Conservation (phyloP, 1,140 invertebrate species). For the Anagrus nilaparvatae region DNA sequence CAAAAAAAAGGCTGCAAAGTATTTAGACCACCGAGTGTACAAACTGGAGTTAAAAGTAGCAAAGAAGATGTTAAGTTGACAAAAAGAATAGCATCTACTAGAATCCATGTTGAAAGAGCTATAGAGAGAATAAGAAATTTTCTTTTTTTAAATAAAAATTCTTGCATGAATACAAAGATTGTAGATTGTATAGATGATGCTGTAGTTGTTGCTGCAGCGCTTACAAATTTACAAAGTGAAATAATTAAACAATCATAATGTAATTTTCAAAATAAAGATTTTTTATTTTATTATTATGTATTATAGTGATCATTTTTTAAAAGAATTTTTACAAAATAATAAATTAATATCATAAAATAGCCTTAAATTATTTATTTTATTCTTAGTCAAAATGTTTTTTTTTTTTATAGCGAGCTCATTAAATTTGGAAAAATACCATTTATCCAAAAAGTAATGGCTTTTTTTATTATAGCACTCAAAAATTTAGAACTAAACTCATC, state of each 20-base stretch:
- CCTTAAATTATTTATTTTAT: slow-evolving; percentile 2
- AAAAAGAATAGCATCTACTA: slow-evolving; percentile 32
- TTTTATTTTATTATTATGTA: not conserved
- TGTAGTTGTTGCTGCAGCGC: slow-evolving; percentile 22
- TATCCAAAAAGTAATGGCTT: slow-evolving; percentile 17
- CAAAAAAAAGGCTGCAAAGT: slow-evolving; percentile 17
- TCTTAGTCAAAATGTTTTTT: slow-evolving; percentile 9
- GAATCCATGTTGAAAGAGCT: slow-evolving; percentile 33
- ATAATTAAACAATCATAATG: slow-evolving; percentile 15
- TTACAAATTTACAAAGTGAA: slow-evolving; percentile 27
- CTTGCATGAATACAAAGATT: slow-evolving; percentile 21
- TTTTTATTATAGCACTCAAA: slow-evolving; percentile 15
- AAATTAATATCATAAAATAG: not conserved
- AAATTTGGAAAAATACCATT: slow-evolving; percentile 5
- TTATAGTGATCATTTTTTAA: slow-evolving; percentile 1
- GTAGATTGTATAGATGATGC: slow-evolving; percentile 22
- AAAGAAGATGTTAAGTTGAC: slow-evolving; percentile 29
- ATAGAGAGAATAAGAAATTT: slow-evolving; percentile 31
- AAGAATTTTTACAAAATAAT: not conserved
- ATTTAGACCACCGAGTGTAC: slow-evolving; percentile 31
- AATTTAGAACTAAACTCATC: not conserved
- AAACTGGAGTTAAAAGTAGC: slow-evolving; percentile 10
- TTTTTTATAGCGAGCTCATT: slow-evolving; percentile 11
- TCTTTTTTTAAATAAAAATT: slow-evolving; percentile 27
- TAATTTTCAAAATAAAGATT: not conserved